Evolutionary conservation across 1,140 invertebrate species (phyloP).

Genomic region (Solenopsis fugax): DNA sequence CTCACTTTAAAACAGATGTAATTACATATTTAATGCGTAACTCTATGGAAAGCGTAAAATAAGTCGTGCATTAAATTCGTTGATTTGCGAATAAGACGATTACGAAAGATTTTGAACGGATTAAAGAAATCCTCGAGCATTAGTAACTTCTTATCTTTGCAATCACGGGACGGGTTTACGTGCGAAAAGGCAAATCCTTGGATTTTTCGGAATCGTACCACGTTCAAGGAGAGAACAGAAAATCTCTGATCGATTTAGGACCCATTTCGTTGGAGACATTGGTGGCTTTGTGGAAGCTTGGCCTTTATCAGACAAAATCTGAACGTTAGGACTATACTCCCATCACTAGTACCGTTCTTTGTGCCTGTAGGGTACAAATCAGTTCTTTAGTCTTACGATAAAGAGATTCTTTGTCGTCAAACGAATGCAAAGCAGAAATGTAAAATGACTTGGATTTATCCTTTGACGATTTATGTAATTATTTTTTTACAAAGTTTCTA

Average conservation of each 20-base stretch:
- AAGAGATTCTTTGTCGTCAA: conserved; percentile 15
- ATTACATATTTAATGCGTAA: not conserved
- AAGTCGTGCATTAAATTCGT: not conserved
- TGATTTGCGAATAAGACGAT: conserved; percentile 1
- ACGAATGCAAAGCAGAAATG: conserved; percentile 20
- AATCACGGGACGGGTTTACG: not conserved
- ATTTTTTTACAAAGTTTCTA: not conserved
- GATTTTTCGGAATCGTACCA: conserved; percentile 15
- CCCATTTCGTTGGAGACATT: conserved; percentile 49
- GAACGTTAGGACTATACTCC: not conserved
- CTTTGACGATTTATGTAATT: not conserved
- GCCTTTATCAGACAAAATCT: conserved; percentile 43
- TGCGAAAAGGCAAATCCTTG: conserved; percentile 42
- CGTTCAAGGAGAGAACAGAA: not conserved
- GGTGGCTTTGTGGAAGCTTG: conserved; percentile 36
- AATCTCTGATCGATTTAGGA: conserved; percentile 23
- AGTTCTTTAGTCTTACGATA: not conserved
- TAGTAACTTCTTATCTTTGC: conserved; percentile 18
- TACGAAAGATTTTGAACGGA: not conserved
- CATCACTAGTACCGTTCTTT: not conserved
- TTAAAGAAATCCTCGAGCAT: not conserved
- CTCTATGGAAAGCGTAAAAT: not conserved
- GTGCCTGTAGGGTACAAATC: conserved; percentile 25
- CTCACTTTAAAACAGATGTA: conserved; percentile 10
- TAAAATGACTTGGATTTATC: not conserved